Evolutionary conservation across 1,140 invertebrate genomes (phyloP), one percentile per base, ranked within the genome.

Genomic region (Hirudo medicinalis): DNA sequence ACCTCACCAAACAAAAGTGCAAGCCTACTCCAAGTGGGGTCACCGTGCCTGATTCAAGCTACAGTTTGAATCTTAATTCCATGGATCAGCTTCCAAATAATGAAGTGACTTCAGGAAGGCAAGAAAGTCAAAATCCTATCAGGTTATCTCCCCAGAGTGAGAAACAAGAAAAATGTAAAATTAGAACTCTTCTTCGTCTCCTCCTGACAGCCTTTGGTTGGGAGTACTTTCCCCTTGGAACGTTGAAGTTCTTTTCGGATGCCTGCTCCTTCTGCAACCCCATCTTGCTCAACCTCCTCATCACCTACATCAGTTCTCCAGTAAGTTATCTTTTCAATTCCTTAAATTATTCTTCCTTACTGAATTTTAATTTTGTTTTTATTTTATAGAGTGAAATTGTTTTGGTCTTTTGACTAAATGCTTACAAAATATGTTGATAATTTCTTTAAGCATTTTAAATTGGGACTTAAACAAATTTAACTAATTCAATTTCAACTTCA

Each of bases 221-320:
- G 71, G 87, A 93, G 78, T 97, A 95, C 84, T 93, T 94, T 78
- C 84, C 86, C 22, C 87, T 97, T 78, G 95, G 94, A 40, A 79
- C 95, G 72, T 79, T 97, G 4, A 92, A 93, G 81, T 84, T 99
- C 36, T 77, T 90, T 5, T 87, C 89, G 4, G 94, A 98, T 81
- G 84, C 85, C 73, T 84, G 88, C 53, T 88, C 87, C 22, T 98
- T 98, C 85, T 87, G 88, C 67, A 90, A 90, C 1, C 95, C 95
- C 0, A 81, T 99, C 54, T 82, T 99, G 20, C 83, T 99, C 0
- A 91, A 91, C 81, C 85, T 84, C 77, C 82, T 97, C 8, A 87
- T 97, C 11, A 83, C 82, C 25, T 94, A 89, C 80, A 87, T 95
- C 70, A 63, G 57, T 63, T 22, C 8, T 25, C 22, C 22, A 25